These are phyloP conservation scores for Heteronetta atricapilla DNA, from an alignment of 2,113 vertebrate genomes.

Conservation along the genomic window DNA sequence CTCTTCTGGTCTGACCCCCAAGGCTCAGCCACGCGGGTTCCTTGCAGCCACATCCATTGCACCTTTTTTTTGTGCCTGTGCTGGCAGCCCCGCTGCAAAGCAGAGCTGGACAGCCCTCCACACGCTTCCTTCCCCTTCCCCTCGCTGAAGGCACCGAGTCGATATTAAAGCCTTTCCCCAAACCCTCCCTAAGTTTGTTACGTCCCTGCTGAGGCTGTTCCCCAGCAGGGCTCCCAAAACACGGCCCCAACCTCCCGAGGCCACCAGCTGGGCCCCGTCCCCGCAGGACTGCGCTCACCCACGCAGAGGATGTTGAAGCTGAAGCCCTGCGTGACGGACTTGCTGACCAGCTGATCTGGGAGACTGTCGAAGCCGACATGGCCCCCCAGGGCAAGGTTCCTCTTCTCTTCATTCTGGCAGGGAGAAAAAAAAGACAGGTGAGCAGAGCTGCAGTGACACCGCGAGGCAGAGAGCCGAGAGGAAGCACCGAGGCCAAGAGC, in stretches of 20 bases:
- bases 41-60: neutral
- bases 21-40: neutral
- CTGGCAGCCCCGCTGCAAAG: accelerated
- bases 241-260: neutral
- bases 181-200: neutral
- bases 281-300: conserved; percentile 80
- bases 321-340: conserved; percentile 96
- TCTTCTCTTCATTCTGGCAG: conserved; percentile 88
- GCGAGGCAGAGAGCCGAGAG: neutral
- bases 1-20: neutral
- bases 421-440: neutral
- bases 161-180: neutral
- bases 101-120: neutral
- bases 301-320: conserved; percentile 99
- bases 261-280: neutral
- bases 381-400: conserved; percentile 89
- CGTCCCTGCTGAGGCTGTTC: neutral
- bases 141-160: neutral
- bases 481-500: neutral
- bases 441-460: neutral
- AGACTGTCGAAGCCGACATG: conserved; percentile 98
- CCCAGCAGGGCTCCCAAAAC: neutral
- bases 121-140: accelerated
- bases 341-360: conserved; percentile 97
- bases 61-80: neutral